Percentiles rank a stretch among this genome's conserved stretches.
phyloP scores from a whole-genome alignment of 1,140 invertebrate species.

The Rhyacophila brunnea region DNA sequence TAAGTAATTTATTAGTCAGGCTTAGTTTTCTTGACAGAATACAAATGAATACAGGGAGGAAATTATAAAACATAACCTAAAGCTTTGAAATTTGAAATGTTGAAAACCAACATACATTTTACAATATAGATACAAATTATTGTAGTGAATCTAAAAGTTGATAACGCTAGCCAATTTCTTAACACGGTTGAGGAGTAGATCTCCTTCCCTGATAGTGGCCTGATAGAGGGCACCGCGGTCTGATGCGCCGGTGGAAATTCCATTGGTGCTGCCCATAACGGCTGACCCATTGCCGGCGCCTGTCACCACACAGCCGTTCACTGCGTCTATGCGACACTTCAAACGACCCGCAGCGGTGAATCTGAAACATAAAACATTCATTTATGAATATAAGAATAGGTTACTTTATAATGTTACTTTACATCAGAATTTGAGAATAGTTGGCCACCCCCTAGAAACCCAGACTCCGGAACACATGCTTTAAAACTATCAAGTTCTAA shows the following conservation, averaged over 20 bases:
- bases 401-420: no score
- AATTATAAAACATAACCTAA: no score
- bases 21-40: no score
- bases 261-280: conserved; percentile 82
- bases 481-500: no score
- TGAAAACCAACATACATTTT: no score
- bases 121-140: not conserved
- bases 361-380: conserved; percentile 57
- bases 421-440: no score
- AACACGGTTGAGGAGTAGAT: conserved; percentile 94
- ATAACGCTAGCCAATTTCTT: conserved; percentile 99
- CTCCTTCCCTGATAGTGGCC: conserved; percentile 96
- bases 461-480: no score
- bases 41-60: no score
- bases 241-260: conserved; percentile 77
- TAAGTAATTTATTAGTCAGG: no score
- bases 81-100: no score
- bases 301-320: conserved; percentile 95
- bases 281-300: conserved; percentile 90
- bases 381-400: no score
- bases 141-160: conserved; percentile 77
- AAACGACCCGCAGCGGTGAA: conserved; percentile 95
- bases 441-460: no score
- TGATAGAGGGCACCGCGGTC: conserved; percentile 76
- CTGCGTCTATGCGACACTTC: conserved; percentile 97